Conservation (phyloP, 64 coral and sea anemone species). For the Astreopora myriophthalma region DNA sequence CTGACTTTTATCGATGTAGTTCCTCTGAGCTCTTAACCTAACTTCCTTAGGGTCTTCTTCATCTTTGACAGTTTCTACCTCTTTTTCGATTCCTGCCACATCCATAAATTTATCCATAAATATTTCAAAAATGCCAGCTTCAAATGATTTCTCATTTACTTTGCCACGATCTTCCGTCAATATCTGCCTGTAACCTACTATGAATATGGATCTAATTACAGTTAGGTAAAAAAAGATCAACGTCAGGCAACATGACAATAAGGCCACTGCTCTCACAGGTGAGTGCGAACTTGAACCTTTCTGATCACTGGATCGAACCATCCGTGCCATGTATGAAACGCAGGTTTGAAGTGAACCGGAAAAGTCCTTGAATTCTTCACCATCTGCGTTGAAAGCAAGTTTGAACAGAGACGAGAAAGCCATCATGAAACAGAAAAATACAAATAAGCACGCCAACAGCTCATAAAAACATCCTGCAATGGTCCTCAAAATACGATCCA, state of each 20-base stretch:
- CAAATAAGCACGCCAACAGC: conserved; percentile 31
- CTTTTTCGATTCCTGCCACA: conserved; percentile 17
- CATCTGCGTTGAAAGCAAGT: conserved; percentile 53
- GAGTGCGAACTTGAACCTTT: conserved; percentile 1
- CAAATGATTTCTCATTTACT: not conserved
- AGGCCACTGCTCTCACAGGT: not conserved
- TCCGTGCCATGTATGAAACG: conserved; percentile 55
- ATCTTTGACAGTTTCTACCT: not conserved
- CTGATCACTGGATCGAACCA: not conserved
- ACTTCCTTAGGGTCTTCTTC: conserved; percentile 44
- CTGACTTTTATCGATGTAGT: conserved; percentile 62
- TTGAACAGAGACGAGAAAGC: conserved; percentile 68
- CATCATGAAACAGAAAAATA: conserved; percentile 60
- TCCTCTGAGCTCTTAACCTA: conserved; percentile 35
- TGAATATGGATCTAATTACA: conserved; percentile 48
- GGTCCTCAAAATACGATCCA: conserved; percentile 60
- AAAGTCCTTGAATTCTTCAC: conserved; percentile 64
- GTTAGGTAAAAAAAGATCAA: conserved; percentile 70
- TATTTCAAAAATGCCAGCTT: conserved; percentile 47
- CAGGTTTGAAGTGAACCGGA: conserved; percentile 31
- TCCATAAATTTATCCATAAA: conserved; percentile 48
- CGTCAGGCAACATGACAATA: conserved; percentile 44
- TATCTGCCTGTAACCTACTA: conserved; percentile 43
- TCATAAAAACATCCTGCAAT: conserved; percentile 45
- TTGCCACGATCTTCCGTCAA: conserved; percentile 6